Conservation (phyloP, 2,888 invertebrate species). For the Ochropleura plecta region DNA sequence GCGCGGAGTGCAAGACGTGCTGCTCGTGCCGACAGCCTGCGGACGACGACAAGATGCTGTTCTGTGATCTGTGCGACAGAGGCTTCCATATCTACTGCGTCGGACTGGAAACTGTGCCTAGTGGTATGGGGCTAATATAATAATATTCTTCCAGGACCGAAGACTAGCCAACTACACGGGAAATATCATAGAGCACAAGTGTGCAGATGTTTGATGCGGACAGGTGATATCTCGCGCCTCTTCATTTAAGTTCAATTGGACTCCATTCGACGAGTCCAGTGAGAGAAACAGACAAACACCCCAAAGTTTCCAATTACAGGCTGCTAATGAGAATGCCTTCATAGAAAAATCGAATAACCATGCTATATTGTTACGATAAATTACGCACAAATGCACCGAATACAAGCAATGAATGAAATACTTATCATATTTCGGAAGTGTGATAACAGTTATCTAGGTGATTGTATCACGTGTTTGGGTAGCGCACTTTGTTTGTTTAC, state of each 20-base stretch:
- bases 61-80: conserved; percentile 98
- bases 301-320: not conserved
- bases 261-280: too few relatives aligned
- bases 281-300: too few relatives aligned
- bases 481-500: conserved; percentile 50
- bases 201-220: not conserved
- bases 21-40: conserved; percentile 95
- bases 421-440: conserved; percentile 38
- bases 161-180: not conserved
- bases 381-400: not conserved
- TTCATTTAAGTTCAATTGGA: too few relatives aligned
- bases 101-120: conserved; percentile 93
- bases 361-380: not conserved
- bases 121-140: conserved; percentile 86
- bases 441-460: conserved; percentile 46
- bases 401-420: conserved; percentile 36
- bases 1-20: conserved; percentile 98
- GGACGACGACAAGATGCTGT: conserved; percentile 97
- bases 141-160: not conserved
- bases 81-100: conserved; percentile 98
- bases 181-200: not conserved
- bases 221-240: too few relatives aligned
- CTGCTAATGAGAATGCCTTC: not conserved
- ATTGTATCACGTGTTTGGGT: conserved; percentile 33
- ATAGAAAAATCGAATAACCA: not conserved